Evolutionary conservation across 2,797 vertebrate species (phyloP).

Genomic region (Lacerta viridis): DNA sequence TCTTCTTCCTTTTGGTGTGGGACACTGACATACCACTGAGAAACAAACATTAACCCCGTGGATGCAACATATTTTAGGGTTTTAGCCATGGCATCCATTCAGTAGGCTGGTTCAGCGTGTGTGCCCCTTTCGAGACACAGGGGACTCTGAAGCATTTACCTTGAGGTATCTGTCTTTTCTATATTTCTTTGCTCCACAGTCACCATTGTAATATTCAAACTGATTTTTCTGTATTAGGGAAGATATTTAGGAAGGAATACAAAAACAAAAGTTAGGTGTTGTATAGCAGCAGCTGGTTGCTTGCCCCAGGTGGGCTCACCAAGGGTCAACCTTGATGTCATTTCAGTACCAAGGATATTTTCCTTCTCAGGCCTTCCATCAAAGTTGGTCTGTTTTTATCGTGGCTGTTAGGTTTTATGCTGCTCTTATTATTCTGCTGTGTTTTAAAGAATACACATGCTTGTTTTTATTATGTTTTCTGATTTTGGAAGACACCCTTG

Average conservation of each 20-base stretch:
- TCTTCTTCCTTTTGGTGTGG: neutral
- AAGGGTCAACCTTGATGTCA: neutral
- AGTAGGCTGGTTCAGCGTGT: conserved; percentile 27
- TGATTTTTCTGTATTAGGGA: conserved; percentile 86
- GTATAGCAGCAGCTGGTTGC: too few relatives aligned
- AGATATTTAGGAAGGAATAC: conserved; percentile 41
- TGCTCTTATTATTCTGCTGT: neutral
- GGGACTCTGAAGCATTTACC: conserved; percentile 78
- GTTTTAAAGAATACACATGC: neutral
- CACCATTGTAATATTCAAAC: conserved; percentile 86
- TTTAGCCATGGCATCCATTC: conserved; percentile 26
- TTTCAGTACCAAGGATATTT: neutral
- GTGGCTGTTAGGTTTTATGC: neutral
- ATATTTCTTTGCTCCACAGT: conserved; percentile 83
- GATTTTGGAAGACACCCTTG: neutral
- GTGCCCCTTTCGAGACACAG: conserved; percentile 2
- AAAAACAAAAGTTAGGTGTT: neutral
- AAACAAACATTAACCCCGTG: neutral
- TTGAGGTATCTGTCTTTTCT: conserved; percentile 83
- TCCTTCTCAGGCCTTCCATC: neutral
- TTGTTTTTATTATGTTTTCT: conserved; percentile 6
- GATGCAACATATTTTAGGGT: neutral
- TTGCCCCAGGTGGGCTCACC: neutral
- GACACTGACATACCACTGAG: neutral
- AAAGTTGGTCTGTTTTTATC: neutral